A percentile compares a stretch with the other conserved stretches of the same genome.
Evolutionary conservation across 2,113 vertebrate genomes (phyloP).

Genomic region (Percopsis transmontana): DNA sequence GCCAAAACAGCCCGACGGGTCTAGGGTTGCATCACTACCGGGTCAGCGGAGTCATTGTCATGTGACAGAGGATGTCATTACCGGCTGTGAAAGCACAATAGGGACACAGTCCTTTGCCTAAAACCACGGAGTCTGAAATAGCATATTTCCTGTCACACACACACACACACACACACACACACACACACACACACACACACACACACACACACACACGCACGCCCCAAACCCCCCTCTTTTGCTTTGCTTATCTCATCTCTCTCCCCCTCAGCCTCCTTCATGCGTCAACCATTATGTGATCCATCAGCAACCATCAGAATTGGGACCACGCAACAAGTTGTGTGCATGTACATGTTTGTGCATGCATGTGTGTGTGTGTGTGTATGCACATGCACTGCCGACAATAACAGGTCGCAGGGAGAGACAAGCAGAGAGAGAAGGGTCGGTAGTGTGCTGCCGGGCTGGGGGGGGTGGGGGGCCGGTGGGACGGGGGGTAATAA

Average conservation of each 20-base stretch:
- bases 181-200: constrained; percentile 12
- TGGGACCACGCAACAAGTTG: neutral
- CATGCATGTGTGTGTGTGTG: neutral
- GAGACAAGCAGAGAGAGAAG: neutral
- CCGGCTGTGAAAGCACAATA: too few species aligned
- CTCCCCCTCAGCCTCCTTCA: neutral
- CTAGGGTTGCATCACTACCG: too few species aligned
- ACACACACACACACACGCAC: constrained; percentile 2
- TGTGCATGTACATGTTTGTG: neutral
- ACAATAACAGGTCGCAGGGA: neutral
- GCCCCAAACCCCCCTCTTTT: neutral
- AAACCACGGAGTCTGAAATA: neutral
- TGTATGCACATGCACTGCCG: neutral
- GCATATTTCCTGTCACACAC: neutral
- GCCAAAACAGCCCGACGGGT: too few species aligned
- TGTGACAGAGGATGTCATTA: too few species aligned
- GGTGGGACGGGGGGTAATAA: too few species aligned
- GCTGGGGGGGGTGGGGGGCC: too few species aligned
- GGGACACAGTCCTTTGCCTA: too few species aligned
- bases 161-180: constrained; percentile 30
- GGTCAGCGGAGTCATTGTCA: too few species aligned
- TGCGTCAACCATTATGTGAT: neutral
- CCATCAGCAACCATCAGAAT: neutral
- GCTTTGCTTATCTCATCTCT: neutral
- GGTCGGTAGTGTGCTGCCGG: neutral